phyloP scores from a whole-genome alignment of 1,140 invertebrate species.

The Episyrphus balteatus region DNA sequence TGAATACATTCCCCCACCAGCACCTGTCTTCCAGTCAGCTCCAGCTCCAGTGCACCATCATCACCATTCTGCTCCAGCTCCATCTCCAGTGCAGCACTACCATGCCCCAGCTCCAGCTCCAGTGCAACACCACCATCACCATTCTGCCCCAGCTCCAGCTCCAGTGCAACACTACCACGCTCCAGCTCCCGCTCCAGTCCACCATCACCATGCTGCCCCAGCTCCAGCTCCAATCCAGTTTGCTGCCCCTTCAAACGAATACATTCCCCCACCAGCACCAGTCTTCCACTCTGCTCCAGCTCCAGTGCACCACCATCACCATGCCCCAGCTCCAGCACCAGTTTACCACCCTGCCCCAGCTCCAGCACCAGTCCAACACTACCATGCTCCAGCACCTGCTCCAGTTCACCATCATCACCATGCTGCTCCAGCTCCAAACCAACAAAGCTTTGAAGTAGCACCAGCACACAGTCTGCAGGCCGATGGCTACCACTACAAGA shows the following conservation, averaged over 20 bases:
- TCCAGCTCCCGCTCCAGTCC: background rate
- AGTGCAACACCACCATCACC: background rate
- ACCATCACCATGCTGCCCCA: background rate
- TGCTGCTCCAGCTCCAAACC: background rate
- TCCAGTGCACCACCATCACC: too few relatives aligned
- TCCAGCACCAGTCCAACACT: background rate
- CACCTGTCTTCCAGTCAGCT: too few relatives aligned
- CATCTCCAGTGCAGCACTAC: background rate
- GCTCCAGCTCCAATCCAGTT: too few relatives aligned
- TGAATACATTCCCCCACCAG: background rate
- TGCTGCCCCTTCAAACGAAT: background rate
- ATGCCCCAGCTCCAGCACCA: too few relatives aligned
- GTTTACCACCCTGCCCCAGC: background rate
- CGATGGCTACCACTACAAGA: too few relatives aligned
- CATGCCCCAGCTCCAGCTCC: background rate
- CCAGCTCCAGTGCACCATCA: too few relatives aligned
- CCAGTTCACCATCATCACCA: background rate
- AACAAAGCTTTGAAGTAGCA: background rate
- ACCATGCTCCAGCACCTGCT: background rate
- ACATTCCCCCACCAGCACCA: background rate
- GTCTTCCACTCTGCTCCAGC: too few relatives aligned
- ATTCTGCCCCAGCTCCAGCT: background rate
- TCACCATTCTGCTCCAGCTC: too few relatives aligned
- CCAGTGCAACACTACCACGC: background rate
- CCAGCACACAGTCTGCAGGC: background rate